phyloP scores from a whole-genome alignment of 2,888 invertebrate genomes.

The Scaptomyza tumidula region DNA sequence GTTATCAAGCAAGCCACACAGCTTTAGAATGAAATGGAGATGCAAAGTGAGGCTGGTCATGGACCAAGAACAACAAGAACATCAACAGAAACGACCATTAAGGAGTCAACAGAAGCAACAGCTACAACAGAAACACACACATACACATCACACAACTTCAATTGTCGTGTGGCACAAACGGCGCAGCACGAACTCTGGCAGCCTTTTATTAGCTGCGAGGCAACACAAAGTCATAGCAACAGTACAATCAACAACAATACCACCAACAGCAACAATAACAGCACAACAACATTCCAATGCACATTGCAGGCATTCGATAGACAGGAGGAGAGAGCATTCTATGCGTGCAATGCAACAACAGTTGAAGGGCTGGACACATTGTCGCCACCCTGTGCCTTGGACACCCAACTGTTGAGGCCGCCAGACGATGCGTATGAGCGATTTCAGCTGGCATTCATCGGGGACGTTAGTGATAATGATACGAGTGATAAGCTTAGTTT shows the following conservation, averaged over 20 bases:
- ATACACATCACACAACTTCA: conserved; percentile 55
- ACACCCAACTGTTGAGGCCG: conserved; percentile 75
- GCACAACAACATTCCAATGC: conserved; percentile 80
- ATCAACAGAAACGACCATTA: neutral
- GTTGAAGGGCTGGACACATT: conserved; percentile 21
- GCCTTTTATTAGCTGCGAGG: conserved; percentile 74
- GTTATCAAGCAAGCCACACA: conserved; percentile 62
- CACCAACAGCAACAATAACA: conserved; percentile 17
- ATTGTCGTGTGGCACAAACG: conserved; percentile 71
- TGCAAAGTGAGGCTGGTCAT: conserved; percentile 82
- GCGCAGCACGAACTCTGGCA: conserved; percentile 69
- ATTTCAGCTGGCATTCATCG: conserved; percentile 81
- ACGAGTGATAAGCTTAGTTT: conserved; percentile 66
- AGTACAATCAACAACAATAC: conserved; percentile 15
- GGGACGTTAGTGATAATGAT: conserved; percentile 66
- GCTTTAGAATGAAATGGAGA: conserved; percentile 85
- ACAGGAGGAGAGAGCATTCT: conserved; percentile 62
- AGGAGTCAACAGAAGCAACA: conserved; percentile 8
- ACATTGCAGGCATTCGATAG: conserved; percentile 74
- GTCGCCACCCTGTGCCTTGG: conserved; percentile 59
- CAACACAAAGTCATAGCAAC: conserved; percentile 14
- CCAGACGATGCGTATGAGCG: conserved; percentile 78
- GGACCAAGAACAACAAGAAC: conserved; percentile 74
- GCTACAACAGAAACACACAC: conserved; percentile 46
- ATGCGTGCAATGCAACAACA: conserved; percentile 54